A percentile compares a stretch with the other conserved stretches of the same genome.
Conservation (phyloP, 2,888 invertebrate species). For the Drosophila fungiperda region DNA sequence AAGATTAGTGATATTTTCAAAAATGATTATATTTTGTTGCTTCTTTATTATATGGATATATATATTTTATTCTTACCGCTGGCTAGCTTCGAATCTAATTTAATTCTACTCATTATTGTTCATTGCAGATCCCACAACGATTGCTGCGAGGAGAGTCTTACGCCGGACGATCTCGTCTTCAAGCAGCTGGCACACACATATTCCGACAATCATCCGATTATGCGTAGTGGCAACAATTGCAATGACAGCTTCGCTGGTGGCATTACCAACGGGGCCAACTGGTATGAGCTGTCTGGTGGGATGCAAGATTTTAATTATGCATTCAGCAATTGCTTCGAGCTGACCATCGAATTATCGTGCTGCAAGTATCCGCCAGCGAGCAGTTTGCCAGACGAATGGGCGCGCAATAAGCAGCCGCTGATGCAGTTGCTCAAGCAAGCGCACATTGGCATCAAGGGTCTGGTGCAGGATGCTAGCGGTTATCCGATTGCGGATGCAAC, state of each 20-base stretch:
- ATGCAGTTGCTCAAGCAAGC: constrained; percentile 93
- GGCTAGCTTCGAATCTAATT: background rate
- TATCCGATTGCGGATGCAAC: constrained; percentile 88
- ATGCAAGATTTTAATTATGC: constrained; percentile 99
- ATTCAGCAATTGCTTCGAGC: constrained; percentile 97
- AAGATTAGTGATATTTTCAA: background rate
- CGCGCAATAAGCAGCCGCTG: constrained; percentile 93
- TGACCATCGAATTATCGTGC: constrained; percentile 98
- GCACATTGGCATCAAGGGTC: constrained; percentile 89
- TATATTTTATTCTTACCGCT: background rate
- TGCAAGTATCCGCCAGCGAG: constrained; percentile 94
- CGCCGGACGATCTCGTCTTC: constrained; percentile 94
- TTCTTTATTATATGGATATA: background rate
- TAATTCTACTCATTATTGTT: constrained; percentile 1
- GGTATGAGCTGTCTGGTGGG: constrained; percentile 96
- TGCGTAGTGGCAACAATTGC: constrained; percentile 91
- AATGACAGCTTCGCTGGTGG: constrained; percentile 91
- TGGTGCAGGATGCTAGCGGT: constrained; percentile 84
- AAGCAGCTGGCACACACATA: constrained; percentile 91
- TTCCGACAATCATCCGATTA: constrained; percentile 90
- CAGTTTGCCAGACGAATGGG: constrained; percentile 92
- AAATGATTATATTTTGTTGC: background rate
- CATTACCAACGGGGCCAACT: constrained; percentile 95
- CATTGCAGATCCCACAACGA: constrained; percentile 85
- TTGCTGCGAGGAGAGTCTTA: constrained; percentile 90